Conservation (phyloP, 2,888 invertebrate species). For the Chelonus formosanus region DNA sequence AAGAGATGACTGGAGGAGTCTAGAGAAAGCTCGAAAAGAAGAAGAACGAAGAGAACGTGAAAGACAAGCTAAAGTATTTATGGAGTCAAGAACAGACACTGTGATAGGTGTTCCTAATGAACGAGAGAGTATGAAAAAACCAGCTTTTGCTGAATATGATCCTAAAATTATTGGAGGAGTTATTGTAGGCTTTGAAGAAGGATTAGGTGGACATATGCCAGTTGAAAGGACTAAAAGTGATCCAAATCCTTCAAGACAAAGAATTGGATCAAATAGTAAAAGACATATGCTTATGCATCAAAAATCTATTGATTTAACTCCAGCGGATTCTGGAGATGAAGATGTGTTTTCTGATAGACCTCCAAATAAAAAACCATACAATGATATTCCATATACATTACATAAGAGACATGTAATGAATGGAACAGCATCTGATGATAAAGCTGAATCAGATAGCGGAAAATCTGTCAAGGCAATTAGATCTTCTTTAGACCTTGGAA, state of each 20-base stretch:
- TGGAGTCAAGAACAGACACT: conserved; percentile 55
- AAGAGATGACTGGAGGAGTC: conserved; percentile 60
- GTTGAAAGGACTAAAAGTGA: conserved; percentile 88
- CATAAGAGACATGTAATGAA: conserved; percentile 88
- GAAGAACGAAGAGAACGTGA: conserved; percentile 57
- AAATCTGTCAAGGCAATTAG: conserved; percentile 44
- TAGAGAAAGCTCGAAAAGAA: conserved; percentile 59
- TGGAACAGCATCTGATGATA: conserved; percentile 73
- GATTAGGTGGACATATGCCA: conserved; percentile 68
- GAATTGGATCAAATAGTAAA: conserved; percentile 78
- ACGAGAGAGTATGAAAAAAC: conserved; percentile 58
- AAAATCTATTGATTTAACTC: conserved; percentile 84
- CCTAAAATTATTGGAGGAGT: conserved; percentile 69
- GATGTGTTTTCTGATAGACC: conserved; percentile 74
- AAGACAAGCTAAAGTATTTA: conserved; percentile 49
- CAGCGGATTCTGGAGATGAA: conserved; percentile 86
- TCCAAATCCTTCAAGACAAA: conserved; percentile 80
- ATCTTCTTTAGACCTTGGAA: conserved; percentile 52
- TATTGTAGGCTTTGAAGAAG: conserved; percentile 59
- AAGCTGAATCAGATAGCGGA: conserved; percentile 57
- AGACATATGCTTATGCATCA: conserved; percentile 85
- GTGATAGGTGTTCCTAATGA: conserved; percentile 50
- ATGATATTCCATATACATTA: conserved; percentile 83
- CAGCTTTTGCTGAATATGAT: conserved; percentile 72
- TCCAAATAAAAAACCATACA: conserved; percentile 63